phyloP scores from a whole-genome alignment of 2,113 vertebrate genomes.

The Chlamydotis undulata region DNA sequence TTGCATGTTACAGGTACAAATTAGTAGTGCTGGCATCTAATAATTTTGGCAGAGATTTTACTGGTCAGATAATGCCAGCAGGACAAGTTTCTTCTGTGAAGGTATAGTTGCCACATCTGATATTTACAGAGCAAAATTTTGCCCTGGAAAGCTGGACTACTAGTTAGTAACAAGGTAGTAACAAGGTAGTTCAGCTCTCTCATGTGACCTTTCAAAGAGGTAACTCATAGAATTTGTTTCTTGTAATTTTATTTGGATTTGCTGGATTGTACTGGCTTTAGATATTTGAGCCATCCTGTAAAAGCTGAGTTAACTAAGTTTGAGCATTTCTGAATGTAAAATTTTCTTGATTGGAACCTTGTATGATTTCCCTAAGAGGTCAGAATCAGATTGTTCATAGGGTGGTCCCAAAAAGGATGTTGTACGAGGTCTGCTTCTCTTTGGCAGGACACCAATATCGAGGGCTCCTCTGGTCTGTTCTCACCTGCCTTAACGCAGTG shows the following conservation, averaged over 20 bases:
- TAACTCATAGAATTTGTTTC: not conserved
- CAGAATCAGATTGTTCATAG: not conserved
- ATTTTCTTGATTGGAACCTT: not conserved
- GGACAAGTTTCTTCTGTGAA: conserved; percentile 80
- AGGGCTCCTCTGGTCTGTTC: not conserved
- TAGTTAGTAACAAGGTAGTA: not conserved
- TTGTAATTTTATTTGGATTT: not conserved
- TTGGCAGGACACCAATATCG: not conserved
- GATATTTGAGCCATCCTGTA: not conserved
- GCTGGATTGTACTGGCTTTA: not conserved
- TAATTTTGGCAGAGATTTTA: conserved; percentile 76
- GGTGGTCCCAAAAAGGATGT: not conserved
- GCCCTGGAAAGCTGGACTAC: not conserved
- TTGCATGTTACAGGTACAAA: conserved; percentile 69
- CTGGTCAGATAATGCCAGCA: conserved; percentile 75
- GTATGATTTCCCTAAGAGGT: not conserved
- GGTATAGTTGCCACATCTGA: not conserved
- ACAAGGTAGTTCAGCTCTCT: not conserved
- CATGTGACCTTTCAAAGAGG: not conserved
- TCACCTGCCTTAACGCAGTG: not conserved
- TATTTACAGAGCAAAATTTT: not conserved
- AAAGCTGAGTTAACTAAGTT: not conserved
- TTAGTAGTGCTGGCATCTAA: conserved; percentile 73
- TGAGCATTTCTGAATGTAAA: not conserved
- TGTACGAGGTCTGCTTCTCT: not conserved